phyloP scores from a whole-genome alignment of 1,140 invertebrate species.

The Dryas iulia region DNA sequence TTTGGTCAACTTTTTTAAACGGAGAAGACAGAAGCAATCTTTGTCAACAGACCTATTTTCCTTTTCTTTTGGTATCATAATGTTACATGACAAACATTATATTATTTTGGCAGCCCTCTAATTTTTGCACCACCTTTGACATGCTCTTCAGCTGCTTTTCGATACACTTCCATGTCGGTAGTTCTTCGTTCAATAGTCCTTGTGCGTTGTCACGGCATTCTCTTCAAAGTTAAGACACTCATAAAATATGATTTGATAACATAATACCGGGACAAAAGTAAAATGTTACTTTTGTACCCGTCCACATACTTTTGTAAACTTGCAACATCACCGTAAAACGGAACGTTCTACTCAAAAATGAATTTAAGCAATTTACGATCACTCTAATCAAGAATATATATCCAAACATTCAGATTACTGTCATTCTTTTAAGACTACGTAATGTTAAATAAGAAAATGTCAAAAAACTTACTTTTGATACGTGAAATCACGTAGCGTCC shows the following conservation, averaged over 20 bases:
- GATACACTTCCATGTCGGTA: conserved; percentile 32
- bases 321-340: conserved; percentile 21
- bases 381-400: conserved; percentile 30
- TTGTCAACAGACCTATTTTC: conserved; percentile 11
- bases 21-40: conserved; percentile 19
- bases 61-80: conserved; percentile 22
- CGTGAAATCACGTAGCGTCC: background rate
- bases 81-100: conserved; percentile 36
- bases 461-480: background rate
- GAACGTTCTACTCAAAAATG: conserved; percentile 1
- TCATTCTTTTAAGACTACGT: conserved; percentile 25
- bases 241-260: background rate
- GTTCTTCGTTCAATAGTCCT: conserved; percentile 30
- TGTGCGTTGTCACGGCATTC: conserved; percentile 24
- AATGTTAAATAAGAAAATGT: conserved; percentile 7
- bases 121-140: conserved; percentile 28
- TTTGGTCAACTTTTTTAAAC: conserved; percentile 21
- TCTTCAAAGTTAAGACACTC: conserved; percentile 16
- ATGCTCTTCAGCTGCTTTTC: conserved; percentile 39
- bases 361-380: conserved; percentile 21
- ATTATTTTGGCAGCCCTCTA: conserved; percentile 34
- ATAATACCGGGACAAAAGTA: conserved; percentile 30
- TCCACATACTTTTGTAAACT: conserved; percentile 17
- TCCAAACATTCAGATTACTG: conserved; percentile 31
- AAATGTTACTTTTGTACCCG: conserved; percentile 37